Base-by-base conservation (phyloP, 2,888 invertebrate genomes). In the Athrips mouffetella region DNA sequence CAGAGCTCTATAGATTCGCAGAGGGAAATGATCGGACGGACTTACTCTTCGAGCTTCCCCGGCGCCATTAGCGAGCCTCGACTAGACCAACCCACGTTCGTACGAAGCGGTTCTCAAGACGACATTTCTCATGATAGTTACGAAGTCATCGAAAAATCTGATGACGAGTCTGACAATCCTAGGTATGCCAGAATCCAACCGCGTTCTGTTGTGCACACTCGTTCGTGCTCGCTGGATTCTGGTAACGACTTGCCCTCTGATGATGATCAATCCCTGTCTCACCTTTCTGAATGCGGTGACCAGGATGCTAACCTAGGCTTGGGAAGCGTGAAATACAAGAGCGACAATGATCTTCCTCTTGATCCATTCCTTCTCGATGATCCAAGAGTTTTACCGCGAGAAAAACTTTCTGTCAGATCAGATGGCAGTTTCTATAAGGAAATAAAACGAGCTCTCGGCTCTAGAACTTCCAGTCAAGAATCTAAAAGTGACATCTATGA, bases 101-200 rank as follows among this genome's bases (percentile, higher is more conserved):
- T 91, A 60, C 84, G 93, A 52, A 89, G 90, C 51, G 93, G 92
- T 56, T 95, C 95, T 7, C 95, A 95, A 74, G 96, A 96, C 72
- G 96, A 96, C 80, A 85, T 96, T 23, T 95, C 96, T 25, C 96
- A 96, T 75, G 96, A 96, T 75, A 96, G 95, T 65, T 96, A 96
- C 76, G 96, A 96, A 74, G 81, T 96, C 18, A 86, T 96, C 53
- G 95, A 96, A 73, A 93, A 94, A 69, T 93, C 93, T 51, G 91
- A 91, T 62, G 93, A 92, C 66, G 91, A 91, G 65, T 89, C 89
- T 47, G 83, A 85, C 55, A 74, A 68, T 48, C 73, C 73, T 4
- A 73, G 76, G 33, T 81, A 74, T 63, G 68, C 76, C 47, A 66
- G 71, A 46, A 61, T 70, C 47, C 70, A 80, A 46, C 75, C 76